Conservation (phyloP, 2,888 invertebrate species). For the Coronaproctus castanopsis region DNA sequence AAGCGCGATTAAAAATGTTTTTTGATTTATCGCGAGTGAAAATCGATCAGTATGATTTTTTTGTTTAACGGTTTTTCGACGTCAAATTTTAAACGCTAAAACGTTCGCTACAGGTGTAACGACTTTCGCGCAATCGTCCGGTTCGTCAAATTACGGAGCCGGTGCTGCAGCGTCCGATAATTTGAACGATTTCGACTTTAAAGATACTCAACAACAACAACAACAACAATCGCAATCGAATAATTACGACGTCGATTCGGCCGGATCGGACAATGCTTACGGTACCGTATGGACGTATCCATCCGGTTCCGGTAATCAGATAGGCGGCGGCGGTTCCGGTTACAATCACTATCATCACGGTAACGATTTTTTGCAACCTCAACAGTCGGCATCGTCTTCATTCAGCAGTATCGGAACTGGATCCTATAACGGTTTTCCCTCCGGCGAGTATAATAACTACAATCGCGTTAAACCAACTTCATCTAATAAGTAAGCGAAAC, state of each 20-base stretch:
- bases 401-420: slow-evolving; percentile 5
- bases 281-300: slow-evolving; percentile 19
- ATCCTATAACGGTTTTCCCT: background rate
- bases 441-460: background rate
- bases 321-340: background rate
- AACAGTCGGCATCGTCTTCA: slow-evolving; percentile 9
- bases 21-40: too few relatives aligned
- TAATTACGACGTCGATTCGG: slow-evolving; percentile 18
- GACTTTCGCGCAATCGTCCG: slow-evolving; percentile 31
- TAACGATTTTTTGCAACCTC: slow-evolving; percentile 7
- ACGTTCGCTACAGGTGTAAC: slow-evolving; percentile 25
- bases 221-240: slow-evolving; percentile 21
- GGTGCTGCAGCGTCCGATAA: slow-evolving; percentile 25
- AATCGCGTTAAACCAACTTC: background rate
- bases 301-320: slow-evolving; percentile 13
- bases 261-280: slow-evolving; percentile 19
- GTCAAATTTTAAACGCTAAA: too few relatives aligned
- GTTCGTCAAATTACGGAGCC: slow-evolving; percentile 32
- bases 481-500: too few relatives aligned
- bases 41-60: too few relatives aligned
- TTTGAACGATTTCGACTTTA: slow-evolving; percentile 51
- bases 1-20: too few relatives aligned
- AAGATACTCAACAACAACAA: slow-evolving; percentile 31
- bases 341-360: background rate
- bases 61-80: too few relatives aligned